phyloP scores from a whole-genome alignment of 2,113 vertebrate species.

The Centrocercus urophasianus region DNA sequence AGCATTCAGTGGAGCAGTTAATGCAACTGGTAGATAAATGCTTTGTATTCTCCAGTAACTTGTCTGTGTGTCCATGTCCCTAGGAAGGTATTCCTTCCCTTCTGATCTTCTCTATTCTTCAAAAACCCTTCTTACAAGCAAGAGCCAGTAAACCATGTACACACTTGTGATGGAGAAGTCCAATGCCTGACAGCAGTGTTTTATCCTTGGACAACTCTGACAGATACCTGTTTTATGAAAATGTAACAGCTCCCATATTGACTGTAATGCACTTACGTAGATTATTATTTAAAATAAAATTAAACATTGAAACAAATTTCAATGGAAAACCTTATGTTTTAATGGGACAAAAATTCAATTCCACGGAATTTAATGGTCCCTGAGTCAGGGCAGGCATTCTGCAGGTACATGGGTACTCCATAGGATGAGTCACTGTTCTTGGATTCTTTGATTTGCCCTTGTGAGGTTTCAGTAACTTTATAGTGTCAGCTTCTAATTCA shows the following conservation, averaged over 20 bases:
- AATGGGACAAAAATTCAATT: neutral
- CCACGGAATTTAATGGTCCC: neutral
- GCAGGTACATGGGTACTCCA: neutral
- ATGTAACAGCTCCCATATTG: neutral
- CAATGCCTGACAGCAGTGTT: neutral
- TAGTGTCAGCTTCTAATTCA: constrained; percentile 17
- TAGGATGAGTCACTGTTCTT: neutral
- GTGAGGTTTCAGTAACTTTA: neutral
- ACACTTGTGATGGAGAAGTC: neutral
- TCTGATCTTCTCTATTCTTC: neutral
- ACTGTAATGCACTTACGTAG: neutral
- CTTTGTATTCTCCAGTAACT: neutral
- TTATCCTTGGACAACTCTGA: neutral
- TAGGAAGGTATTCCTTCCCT: neutral
- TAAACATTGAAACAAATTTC: neutral
- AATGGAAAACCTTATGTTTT: neutral
- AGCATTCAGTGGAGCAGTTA: neutral
- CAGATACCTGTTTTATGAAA: neutral
- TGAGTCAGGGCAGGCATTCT: neutral
- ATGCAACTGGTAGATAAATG: neutral
- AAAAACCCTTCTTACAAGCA: neutral
- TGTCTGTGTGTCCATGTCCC: neutral
- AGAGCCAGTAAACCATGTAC: neutral
- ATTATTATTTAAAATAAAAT: neutral
- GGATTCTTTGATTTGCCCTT: neutral